A percentile compares a stretch with the other conserved stretches of the same genome.
These are phyloP conservation scores for Psammodynastes pulverulentus DNA, from an alignment of 2,113 vertebrate species.

Conservation along the genomic window DNA sequence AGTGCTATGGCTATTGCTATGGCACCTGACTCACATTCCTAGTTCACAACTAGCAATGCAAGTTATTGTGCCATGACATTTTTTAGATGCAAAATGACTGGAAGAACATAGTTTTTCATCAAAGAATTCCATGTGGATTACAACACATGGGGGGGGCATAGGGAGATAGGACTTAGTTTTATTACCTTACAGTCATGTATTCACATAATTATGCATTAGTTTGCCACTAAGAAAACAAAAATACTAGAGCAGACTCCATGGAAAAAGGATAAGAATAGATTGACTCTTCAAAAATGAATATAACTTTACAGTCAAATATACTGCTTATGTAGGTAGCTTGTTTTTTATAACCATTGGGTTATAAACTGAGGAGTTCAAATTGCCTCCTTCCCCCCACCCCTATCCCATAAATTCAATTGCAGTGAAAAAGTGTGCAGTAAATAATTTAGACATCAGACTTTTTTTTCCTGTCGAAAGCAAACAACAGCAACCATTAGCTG, in stretches of 20 bases:
- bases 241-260: not conserved
- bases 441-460: not conserved
- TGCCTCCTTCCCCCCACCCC: not conserved
- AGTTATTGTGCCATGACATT: not conserved
- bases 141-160: not conserved
- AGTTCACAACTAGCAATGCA: not conserved
- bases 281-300: not conserved
- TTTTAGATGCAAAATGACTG: not conserved
- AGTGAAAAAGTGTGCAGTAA: not conserved
- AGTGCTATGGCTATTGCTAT: too few relatives aligned
- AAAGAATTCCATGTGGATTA: not conserved
- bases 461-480: not conserved
- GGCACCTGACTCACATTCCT: not conserved
- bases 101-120: not conserved
- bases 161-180: not conserved
- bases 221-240: not conserved
- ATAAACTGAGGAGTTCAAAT: not conserved
- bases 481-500: not conserved
- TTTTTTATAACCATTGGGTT: not conserved
- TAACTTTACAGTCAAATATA: not conserved
- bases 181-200: not conserved
- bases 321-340: not conserved
- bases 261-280: not conserved
- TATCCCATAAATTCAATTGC: not conserved
- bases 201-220: not conserved